Percentiles rank a stretch among this genome's conserved stretches.
Conservation (phyloP, 2,888 invertebrate genomes). For the Azorinus chamasolen region DNA sequence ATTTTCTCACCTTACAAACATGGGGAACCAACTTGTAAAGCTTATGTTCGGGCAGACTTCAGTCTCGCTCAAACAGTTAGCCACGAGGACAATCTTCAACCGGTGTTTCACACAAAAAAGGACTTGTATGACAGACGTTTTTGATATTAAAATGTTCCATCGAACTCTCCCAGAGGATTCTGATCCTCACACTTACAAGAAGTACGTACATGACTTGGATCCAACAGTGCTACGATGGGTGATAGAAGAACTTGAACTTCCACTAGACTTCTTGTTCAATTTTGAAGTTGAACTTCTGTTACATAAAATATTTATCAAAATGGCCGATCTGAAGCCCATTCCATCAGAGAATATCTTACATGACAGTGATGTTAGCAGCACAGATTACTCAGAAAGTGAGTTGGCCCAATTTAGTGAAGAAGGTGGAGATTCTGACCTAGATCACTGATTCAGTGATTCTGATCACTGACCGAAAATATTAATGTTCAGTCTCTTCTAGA, state of each 20-base stretch:
- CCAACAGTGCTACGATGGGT: constrained; percentile 72
- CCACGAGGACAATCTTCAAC: constrained; percentile 76
- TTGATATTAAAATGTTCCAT: constrained; percentile 68
- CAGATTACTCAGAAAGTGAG: constrained; percentile 68
- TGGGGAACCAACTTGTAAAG: constrained; percentile 67
- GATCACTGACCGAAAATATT: too few relatives aligned
- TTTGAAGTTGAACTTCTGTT: constrained; percentile 79
- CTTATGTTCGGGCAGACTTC: constrained; percentile 79
- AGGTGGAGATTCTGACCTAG: constrained; percentile 82
- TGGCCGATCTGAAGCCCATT: constrained; percentile 69
- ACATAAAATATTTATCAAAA: constrained; percentile 68
- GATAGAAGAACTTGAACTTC: constrained; percentile 67
- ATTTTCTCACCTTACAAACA: constrained; percentile 70
- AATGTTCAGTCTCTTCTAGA: too few relatives aligned
- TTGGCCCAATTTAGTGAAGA: constrained; percentile 65
- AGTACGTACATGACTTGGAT: constrained; percentile 78
- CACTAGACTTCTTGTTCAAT: constrained; percentile 70
- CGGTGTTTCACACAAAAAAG: constrained; percentile 73
- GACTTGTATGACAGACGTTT: constrained; percentile 66
- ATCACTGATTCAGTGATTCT: too few relatives aligned
- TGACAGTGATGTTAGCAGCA: constrained; percentile 66
- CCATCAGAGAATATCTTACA: constrained; percentile 73
- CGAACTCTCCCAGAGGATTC: constrained; percentile 68
- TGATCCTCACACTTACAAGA: constrained; percentile 71
- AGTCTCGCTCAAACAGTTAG: constrained; percentile 75